These are phyloP conservation scores for Mythimna pallens DNA, from an alignment of 2,888 invertebrate species.

Conservation along the genomic window DNA sequence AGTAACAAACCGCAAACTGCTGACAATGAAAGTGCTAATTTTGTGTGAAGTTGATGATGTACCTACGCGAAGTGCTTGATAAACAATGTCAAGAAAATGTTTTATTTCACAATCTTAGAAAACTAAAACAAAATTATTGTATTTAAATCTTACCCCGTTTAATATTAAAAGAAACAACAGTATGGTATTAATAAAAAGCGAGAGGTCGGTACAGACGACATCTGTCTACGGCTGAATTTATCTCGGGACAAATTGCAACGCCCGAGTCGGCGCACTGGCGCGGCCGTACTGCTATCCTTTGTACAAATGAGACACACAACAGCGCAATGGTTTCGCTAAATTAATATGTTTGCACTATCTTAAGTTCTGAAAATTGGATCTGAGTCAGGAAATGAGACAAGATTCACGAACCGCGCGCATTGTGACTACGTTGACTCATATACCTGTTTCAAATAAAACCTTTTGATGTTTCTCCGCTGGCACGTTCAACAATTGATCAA, in stretches of 20 bases:
- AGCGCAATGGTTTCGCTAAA: conserved; percentile 81
- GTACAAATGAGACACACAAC: conserved; percentile 84
- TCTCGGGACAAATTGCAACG: conserved; percentile 87
- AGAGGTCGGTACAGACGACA: conserved; percentile 81
- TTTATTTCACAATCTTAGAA: neutral
- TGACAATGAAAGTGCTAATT: conserved; percentile 67
- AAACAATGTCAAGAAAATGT: neutral
- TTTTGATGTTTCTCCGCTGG: conserved; percentile 42
- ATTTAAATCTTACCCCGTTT: conserved; percentile 30
- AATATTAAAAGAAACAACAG: conserved; percentile 56
- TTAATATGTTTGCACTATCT: conserved; percentile 79
- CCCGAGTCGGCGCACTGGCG: conserved; percentile 69
- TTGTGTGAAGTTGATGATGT: conserved; percentile 36
- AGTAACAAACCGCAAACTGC: conserved; percentile 77
- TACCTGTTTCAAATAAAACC: conserved; percentile 14
- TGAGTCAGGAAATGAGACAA: conserved; percentile 50
- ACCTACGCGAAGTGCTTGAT: conserved; percentile 1
- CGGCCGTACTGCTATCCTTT: conserved; percentile 73
- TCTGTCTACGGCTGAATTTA: conserved; percentile 87
- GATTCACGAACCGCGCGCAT: conserved; percentile 42
- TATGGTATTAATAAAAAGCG: conserved; percentile 69
- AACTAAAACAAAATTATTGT: neutral
- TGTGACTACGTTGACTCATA: conserved; percentile 18
- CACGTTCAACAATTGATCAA: conserved; percentile 48
- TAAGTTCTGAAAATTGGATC: conserved; percentile 66